Percentiles rank a stretch among this genome's conserved stretches.
Conservation (phyloP, 2,888 invertebrate species). For the Melipona beecheii region DNA sequence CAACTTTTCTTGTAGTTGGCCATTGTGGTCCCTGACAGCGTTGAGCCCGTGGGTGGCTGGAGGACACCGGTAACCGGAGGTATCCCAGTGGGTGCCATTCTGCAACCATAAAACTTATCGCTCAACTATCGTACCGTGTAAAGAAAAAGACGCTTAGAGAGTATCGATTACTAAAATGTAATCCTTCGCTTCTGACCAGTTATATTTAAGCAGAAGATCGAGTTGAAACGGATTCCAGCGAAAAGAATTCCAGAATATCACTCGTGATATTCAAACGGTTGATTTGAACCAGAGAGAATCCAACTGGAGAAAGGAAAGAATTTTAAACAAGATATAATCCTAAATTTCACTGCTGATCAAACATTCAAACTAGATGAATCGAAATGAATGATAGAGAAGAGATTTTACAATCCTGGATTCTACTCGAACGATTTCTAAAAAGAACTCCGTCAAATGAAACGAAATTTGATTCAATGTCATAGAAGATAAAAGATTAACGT, state of each 20-base stretch:
- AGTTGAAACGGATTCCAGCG: not conserved
- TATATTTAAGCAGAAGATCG: not conserved
- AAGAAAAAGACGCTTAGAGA: not conserved
- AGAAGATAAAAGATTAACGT: not conserved
- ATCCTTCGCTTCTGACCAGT: not conserved
- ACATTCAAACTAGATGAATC: too few species aligned
- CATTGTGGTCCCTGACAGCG: constrained; percentile 61
- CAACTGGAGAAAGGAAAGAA: too few species aligned
- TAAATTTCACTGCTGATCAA: not conserved
- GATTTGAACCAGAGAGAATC: too few species aligned
- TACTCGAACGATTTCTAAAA: not conserved
- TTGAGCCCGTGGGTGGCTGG: constrained; percentile 60
- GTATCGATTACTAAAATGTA: not conserved
- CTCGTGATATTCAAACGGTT: too few species aligned
- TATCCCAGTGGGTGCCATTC: constrained; percentile 73
- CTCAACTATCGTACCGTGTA: not conserved
- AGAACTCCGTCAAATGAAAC: not conserved
- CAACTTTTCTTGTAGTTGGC: constrained; percentile 77
- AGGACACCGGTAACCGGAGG: constrained; percentile 55
- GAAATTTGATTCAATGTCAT: not conserved
- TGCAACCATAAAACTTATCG: constrained; percentile 51
- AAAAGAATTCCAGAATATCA: not conserved
- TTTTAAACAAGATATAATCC: too few species aligned
- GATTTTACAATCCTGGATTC: too few species aligned
- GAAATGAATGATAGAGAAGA: too few species aligned